Conservation (phyloP, 2,797 vertebrate genomes). For the Molossus molossus region DNA sequence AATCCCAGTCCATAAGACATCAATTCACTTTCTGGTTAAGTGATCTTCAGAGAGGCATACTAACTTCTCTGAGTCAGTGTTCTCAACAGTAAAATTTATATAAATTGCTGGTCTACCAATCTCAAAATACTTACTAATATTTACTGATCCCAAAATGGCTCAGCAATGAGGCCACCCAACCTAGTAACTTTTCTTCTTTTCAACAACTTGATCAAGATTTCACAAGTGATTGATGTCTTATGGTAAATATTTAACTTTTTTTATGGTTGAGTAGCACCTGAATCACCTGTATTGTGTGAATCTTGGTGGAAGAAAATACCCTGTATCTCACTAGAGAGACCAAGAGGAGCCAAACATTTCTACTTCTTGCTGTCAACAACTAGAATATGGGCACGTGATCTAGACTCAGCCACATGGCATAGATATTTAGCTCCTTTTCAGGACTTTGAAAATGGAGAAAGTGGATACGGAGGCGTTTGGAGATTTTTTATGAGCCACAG, state of each 20-base stretch:
- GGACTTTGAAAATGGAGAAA: constrained; percentile 26
- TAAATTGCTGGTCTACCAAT: not conserved
- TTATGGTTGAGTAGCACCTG: not conserved
- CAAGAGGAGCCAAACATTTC: not conserved
- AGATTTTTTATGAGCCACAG: not conserved
- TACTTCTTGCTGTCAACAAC: not conserved
- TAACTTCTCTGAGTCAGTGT: constrained; percentile 15
- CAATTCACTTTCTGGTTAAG: not conserved
- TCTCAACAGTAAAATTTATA: not conserved
- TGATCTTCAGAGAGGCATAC: not conserved
- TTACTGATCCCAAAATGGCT: constrained; percentile 37
- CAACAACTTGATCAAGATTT: constrained; percentile 1
- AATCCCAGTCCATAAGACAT: not conserved
- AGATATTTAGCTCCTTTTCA: constrained; percentile 8
- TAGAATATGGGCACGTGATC: not conserved
- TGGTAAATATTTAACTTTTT: constrained; percentile 8
- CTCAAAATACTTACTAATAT: constrained; percentile 6
- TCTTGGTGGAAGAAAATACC: not conserved
- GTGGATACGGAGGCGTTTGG: not conserved
- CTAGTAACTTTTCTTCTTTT: not conserved
- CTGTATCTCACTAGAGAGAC: not conserved
- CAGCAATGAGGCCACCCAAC: not conserved
- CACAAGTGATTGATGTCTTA: not conserved
- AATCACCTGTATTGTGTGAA: not conserved
- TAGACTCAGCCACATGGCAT: not conserved